Conservation (phyloP, 1,140 invertebrate genomes). For the Platorchestia sp. region DNA sequence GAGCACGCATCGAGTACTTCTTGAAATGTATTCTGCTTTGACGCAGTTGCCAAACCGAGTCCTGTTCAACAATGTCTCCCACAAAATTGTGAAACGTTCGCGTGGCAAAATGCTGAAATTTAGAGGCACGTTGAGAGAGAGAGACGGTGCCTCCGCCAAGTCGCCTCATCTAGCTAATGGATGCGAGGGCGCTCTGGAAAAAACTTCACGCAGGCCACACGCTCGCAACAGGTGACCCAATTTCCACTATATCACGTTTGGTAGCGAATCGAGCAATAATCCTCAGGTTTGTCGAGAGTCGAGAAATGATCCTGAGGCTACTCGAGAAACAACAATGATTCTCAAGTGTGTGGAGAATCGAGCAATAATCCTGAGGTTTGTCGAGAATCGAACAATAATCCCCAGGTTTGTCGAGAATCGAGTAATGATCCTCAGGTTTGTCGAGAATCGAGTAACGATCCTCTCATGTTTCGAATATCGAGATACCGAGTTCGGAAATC, state of each 20-base stretch:
- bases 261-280: neutral
- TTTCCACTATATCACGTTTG: neutral
- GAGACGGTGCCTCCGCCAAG: neutral
- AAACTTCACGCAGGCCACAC: neutral
- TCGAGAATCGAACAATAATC: too few relatives aligned
- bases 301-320: too few relatives aligned
- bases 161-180: constrained; percentile 13
- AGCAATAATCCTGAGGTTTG: neutral
- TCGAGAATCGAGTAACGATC: neutral
- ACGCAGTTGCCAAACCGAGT: neutral
- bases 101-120: neutral
- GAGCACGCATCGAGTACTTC: neutral
- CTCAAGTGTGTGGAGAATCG: neutral
- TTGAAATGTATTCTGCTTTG: neutral
- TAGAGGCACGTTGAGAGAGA: neutral
- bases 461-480: neutral
- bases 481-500: neutral
- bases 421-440: too few relatives aligned
- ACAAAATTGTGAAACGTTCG: constrained; percentile 1
- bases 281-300: too few relatives aligned
- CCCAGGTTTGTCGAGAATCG: too few relatives aligned
- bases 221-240: constrained; percentile 19
- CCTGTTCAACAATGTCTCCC: neutral
- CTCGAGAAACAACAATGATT: too few relatives aligned
- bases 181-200: neutral